Evolutionary conservation across 1,140 invertebrate species (phyloP).

Genomic region (Drosophila bocki): DNA sequence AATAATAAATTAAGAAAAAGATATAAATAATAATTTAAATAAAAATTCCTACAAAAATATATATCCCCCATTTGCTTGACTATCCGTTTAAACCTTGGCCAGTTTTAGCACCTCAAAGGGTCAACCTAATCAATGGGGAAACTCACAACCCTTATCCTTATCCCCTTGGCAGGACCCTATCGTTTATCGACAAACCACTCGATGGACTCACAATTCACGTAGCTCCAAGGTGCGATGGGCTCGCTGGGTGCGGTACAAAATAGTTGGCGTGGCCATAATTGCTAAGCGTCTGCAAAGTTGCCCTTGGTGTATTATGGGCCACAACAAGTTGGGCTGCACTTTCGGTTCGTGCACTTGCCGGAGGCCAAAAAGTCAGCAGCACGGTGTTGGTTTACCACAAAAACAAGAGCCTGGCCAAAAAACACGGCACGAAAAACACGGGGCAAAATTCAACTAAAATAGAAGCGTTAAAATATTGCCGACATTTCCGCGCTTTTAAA

Average conservation of each 20-base stretch:
- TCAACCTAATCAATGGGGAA: conserved; percentile 6
- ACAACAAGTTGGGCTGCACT: conserved; percentile 62
- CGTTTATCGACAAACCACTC: conserved; percentile 15
- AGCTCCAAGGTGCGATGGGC: neutral
- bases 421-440: conserved; percentile 24
- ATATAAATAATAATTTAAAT: neutral
- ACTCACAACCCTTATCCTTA: conserved; percentile 2
- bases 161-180: conserved; percentile 11
- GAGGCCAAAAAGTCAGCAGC: conserved; percentile 47
- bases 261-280: conserved; percentile 67
- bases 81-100: neutral
- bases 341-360: conserved; percentile 37
- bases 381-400: conserved; percentile 43
- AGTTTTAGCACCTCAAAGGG: neutral
- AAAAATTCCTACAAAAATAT: conserved; percentile 11
- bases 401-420: conserved; percentile 27
- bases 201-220: conserved; percentile 11
- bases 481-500: conserved; percentile 44
- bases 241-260: conserved; percentile 1
- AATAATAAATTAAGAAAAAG: neutral
- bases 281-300: conserved; percentile 75
- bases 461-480: conserved; percentile 77
- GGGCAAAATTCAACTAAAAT: conserved; percentile 69
- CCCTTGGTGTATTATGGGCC: conserved; percentile 47
- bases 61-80: conserved; percentile 10